These are phyloP conservation scores for Pteropus rufus DNA, from an alignment of 2,797 vertebrate genomes.

Conservation along the genomic window DNA sequence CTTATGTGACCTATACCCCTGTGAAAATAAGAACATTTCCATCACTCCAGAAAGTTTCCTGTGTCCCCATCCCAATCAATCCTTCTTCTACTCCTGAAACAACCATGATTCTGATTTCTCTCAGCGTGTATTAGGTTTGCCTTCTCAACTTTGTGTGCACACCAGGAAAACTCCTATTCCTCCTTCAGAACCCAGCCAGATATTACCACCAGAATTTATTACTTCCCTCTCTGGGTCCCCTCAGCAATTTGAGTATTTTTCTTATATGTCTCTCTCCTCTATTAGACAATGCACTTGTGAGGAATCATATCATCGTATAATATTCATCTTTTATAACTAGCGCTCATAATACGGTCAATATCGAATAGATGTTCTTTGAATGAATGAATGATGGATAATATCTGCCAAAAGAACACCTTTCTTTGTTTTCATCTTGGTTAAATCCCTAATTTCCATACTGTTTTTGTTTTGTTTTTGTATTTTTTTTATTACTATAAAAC, in stretches of 20 bases:
- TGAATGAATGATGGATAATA: background rate
- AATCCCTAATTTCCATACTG: background rate
- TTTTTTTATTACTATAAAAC: background rate
- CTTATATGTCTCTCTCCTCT: background rate
- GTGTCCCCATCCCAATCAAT: background rate
- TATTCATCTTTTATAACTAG: background rate
- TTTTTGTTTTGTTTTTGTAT: background rate
- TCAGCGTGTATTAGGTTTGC: background rate
- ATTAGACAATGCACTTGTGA: background rate
- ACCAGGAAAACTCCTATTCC: background rate
- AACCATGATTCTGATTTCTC: background rate
- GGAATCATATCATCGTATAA: background rate
- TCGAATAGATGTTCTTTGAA: background rate
- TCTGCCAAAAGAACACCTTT: background rate
- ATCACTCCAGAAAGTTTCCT: background rate
- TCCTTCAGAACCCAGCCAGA: conserved; percentile 6
- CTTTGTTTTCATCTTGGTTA: background rate
- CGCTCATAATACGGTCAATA: background rate
- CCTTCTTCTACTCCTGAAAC: background rate
- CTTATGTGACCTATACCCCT: background rate
- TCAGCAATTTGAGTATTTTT: conserved; percentile 49
- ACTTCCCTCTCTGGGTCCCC: conserved; percentile 11
- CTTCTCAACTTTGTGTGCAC: background rate
- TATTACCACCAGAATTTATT: conserved; percentile 18
- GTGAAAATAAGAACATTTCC: background rate